These are phyloP conservation scores for Arctocebus calabarensis DNA, from an alignment of 2,797 vertebrate species.

Conservation along the genomic window DNA sequence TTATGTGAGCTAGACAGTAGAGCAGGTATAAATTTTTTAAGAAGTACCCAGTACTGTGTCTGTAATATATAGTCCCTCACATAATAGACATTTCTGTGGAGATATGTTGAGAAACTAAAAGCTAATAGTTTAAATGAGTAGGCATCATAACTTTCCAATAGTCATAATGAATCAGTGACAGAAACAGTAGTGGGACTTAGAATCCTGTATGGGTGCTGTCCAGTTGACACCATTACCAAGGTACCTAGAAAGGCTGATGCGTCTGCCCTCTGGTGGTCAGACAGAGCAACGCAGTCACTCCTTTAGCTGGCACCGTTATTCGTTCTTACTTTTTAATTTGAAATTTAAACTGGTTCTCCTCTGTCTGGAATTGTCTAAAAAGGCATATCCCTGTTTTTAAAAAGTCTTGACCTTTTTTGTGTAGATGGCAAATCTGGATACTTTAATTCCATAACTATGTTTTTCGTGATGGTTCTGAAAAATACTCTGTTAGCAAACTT, in stretches of 20 bases:
- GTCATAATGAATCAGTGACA: background rate
- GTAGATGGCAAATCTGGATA: background rate
- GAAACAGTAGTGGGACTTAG: background rate
- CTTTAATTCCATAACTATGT: conserved; percentile 13
- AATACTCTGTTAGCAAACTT: conserved; percentile 16
- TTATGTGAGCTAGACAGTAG: background rate
- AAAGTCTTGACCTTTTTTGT: background rate
- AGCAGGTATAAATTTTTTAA: background rate
- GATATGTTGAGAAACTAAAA: background rate
- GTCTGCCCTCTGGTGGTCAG: conserved; percentile 66
- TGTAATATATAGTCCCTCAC: background rate
- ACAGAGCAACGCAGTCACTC: background rate
- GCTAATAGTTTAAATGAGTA: background rate
- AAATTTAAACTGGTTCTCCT: conserved; percentile 41
- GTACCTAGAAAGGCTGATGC: background rate
- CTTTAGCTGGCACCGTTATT: background rate
- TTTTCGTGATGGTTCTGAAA: conserved; percentile 35
- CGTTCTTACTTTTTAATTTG: background rate
- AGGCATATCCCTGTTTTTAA: background rate
- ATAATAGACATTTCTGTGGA: conserved; percentile 16
- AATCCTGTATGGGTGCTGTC: background rate
- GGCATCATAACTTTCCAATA: background rate
- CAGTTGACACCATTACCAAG: rapidly evolving
- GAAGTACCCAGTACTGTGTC: background rate
- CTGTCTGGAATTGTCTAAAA: background rate